phyloP scores from a whole-genome alignment of 2,113 vertebrate genomes.

The Albula glossodonta region DNA sequence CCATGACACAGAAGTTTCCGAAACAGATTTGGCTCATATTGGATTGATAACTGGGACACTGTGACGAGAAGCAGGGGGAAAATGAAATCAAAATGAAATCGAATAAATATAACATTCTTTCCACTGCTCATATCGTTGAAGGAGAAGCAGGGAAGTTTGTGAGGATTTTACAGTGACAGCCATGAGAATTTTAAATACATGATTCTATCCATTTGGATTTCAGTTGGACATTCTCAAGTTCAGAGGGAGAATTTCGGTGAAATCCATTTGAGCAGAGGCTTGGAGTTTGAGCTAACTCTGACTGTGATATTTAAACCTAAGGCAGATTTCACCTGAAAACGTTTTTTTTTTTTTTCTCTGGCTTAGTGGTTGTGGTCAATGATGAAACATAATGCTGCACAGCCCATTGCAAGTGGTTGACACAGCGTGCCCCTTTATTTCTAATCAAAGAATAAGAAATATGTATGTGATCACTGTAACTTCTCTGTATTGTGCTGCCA shows the following conservation, averaged over 20 bases:
- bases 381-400: not conserved
- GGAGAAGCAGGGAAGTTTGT: not conserved
- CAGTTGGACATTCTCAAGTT: not conserved
- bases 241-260: not conserved
- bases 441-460: not conserved
- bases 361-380: not conserved
- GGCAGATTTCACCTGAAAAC: not conserved
- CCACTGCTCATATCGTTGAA: not conserved
- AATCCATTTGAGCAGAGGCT: not conserved
- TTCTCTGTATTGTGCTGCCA: conserved; percentile 31
- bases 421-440: not conserved
- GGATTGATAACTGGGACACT: conserved; percentile 72
- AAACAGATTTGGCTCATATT: conserved; percentile 73
- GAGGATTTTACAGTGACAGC: not conserved
- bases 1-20: conserved; percentile 75
- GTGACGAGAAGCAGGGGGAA: conserved; percentile 35
- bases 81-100: conserved; percentile 36
- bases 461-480: conserved; percentile 6
- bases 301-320: not conserved
- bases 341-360: not conserved
- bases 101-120: conserved; percentile 37
- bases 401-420: not conserved
- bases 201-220: not conserved
- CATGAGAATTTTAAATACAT: not conserved
- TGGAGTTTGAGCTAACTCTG: not conserved